Percentiles rank a stretch among this genome's conserved stretches.
phyloP scores from a whole-genome alignment of 2,797 vertebrate species.

The Amphiprion clarkii region DNA sequence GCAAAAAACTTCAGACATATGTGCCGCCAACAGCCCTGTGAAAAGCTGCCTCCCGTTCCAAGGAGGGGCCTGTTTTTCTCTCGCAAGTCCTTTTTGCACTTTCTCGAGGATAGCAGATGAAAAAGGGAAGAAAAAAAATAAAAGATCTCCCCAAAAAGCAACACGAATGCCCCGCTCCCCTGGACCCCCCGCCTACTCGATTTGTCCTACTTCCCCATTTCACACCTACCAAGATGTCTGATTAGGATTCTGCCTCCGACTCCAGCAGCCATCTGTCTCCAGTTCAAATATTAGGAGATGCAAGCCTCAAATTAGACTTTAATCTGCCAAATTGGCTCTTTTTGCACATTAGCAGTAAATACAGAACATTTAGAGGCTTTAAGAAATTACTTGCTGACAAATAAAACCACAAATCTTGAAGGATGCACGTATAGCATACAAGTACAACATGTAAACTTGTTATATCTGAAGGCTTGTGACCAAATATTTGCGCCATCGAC shows the following conservation, averaged over 20 bases:
- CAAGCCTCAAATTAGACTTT: slow-evolving; percentile 82
- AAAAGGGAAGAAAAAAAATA: slow-evolving; percentile 37
- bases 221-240: slow-evolving; percentile 87
- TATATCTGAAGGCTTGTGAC: background rate
- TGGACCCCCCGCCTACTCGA: slow-evolving; percentile 77
- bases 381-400: slow-evolving; percentile 62
- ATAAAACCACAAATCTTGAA: slow-evolving; percentile 44
- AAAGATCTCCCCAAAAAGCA: slow-evolving; percentile 75
- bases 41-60: slow-evolving; percentile 90
- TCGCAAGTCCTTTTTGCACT: slow-evolving; percentile 78
- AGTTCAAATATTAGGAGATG: slow-evolving; percentile 85
- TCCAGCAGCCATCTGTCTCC: slow-evolving; percentile 86
- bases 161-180: slow-evolving; percentile 77
- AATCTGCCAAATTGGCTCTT: slow-evolving; percentile 81
- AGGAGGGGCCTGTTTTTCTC: slow-evolving; percentile 76
- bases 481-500: slow-evolving; percentile 36
- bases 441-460: background rate
- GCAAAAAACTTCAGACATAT: slow-evolving; percentile 95
- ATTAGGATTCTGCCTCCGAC: slow-evolving; percentile 81
- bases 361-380: slow-evolving; percentile 70
- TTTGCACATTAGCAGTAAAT: slow-evolving; percentile 78
- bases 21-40: slow-evolving; percentile 95
- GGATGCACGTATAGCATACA: background rate
- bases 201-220: slow-evolving; percentile 84
- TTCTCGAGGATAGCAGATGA: slow-evolving; percentile 80